Evolutionary conservation across 2,888 invertebrate species (phyloP).

Genomic region (Agrochola macilenta): DNA sequence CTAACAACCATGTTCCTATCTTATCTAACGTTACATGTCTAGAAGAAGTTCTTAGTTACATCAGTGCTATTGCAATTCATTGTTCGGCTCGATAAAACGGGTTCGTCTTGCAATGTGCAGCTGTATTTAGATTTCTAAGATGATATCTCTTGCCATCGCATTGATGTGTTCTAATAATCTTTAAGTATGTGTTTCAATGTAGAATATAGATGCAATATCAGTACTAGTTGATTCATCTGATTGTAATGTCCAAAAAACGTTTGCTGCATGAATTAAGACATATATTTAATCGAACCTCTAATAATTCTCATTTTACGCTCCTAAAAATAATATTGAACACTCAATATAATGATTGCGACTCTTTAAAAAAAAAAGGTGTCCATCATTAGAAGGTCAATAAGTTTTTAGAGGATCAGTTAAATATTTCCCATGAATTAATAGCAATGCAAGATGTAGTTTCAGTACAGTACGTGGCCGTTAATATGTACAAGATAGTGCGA

Average conservation of each 20-base stretch:
- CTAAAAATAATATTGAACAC: no score
- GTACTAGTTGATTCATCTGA: conserved; percentile 6
- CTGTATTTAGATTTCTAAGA: conserved; percentile 41
- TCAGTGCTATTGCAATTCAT: conserved; percentile 60
- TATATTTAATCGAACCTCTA: neutral
- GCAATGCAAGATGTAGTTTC: conserved; percentile 11
- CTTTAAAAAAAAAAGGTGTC: neutral
- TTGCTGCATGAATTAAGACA: conserved; percentile 19
- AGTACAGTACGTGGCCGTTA: neutral
- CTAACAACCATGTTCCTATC: conserved; percentile 34
- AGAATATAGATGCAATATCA: conserved; percentile 18
- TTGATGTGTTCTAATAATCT: conserved; percentile 56
- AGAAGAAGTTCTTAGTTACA: conserved; percentile 53
- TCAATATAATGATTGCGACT: neutral
- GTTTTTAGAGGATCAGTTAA: neutral
- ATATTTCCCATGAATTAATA: neutral
- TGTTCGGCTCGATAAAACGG: conserved; percentile 46
- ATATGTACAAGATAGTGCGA: no score
- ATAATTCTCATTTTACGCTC: no score
- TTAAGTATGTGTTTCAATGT: conserved; percentile 34
- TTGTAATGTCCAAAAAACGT: conserved; percentile 3
- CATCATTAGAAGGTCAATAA: neutral
- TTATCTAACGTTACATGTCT: conserved; percentile 53
- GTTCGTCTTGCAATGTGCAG: conserved; percentile 30
- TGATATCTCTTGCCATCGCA: conserved; percentile 35